Base-by-base conservation (phyloP, 2,888 invertebrate genomes). In the Lamellibrachia columna region DNA sequence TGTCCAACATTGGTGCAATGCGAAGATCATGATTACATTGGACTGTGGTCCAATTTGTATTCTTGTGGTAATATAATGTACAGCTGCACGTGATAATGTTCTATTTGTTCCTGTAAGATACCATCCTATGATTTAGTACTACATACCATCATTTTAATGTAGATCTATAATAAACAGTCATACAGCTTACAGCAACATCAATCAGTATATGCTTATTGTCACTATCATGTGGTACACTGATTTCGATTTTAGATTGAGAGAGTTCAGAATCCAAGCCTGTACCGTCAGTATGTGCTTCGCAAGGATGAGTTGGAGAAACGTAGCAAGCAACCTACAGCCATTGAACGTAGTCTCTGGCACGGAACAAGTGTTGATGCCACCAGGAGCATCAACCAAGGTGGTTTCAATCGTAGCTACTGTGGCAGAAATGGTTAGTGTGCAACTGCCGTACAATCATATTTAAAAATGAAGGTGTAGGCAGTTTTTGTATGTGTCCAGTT, bases 251-350 rank as follows among this genome's bases (percentile, higher is more conserved):
- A 75, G 75, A 75, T 75, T 75, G 22, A 75, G 75, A 75, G 75
- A 15, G 75, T 75, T 75, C 75, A 75, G 22, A 75, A 75, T 75
- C 75, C 75, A n/a, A 75, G 75, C 75, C n/a, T 75, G 75, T 75
- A 75, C 22, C 75, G 75, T 15, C 75, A 75, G 75, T 75, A 75
- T 75, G 6, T 22, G 75, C 15, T 75, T 15, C 75, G 75, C 22
- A 75, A 75, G 22, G 75, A 75, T 6, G 75, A 75, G 75, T 75
- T 75, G 75, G 22, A 11, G 75, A 75, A 75, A 75, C 75, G 75
- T 75, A 75, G 11, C 75, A 75, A 75, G 75, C 75, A 75, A 4
- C 75, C 22, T 6, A 22, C 75, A 75, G 22, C 75, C 75, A 75
- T 75, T 22, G 75, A 75, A n/a, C 22, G 22, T n/a, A 75, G 11